phyloP scores from a whole-genome alignment of 1,140 invertebrate species.

The Galendromus occidentalis region DNA sequence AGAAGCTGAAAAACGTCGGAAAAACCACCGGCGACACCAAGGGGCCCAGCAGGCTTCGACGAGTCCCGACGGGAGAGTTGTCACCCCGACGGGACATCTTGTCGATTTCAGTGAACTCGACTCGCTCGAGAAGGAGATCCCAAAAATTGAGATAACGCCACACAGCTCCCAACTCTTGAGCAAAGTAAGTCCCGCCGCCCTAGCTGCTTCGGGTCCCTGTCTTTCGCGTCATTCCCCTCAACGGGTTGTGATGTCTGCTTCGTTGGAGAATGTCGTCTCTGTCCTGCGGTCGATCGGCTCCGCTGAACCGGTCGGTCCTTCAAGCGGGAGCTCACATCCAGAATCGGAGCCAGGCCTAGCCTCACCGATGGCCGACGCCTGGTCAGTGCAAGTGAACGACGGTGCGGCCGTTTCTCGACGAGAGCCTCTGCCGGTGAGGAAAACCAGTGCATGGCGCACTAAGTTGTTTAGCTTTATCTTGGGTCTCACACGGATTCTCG shows the following conservation, averaged over 20 bases:
- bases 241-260: not conserved
- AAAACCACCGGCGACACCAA: not conserved
- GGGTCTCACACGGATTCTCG: slow-evolving; percentile 9
- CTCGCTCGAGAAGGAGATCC: not conserved
- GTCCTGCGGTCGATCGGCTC: not conserved
- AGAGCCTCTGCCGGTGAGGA: not conserved
- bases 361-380: not conserved
- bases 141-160: not conserved
- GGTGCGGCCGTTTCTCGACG: not conserved
- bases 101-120: slow-evolving; percentile 6
- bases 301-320: not conserved
- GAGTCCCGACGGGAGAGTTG: not conserved
- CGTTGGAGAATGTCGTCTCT: not conserved
- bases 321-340: not conserved
- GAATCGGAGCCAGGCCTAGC: not conserved
- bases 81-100: not conserved
- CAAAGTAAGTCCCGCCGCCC: too few species aligned
- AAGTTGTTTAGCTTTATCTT: slow-evolving; percentile 10
- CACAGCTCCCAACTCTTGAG: not conserved
- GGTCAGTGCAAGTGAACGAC: too few species aligned
- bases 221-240: not conserved
- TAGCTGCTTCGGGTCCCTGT: too few species aligned
- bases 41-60: too few species aligned
- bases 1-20: not conserved
- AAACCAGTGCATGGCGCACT: not conserved